A percentile compares a stretch with the other conserved stretches of the same genome.
Evolutionary conservation across 2,113 vertebrate genomes (phyloP).

Genomic region (Nymphicus hollandicus): DNA sequence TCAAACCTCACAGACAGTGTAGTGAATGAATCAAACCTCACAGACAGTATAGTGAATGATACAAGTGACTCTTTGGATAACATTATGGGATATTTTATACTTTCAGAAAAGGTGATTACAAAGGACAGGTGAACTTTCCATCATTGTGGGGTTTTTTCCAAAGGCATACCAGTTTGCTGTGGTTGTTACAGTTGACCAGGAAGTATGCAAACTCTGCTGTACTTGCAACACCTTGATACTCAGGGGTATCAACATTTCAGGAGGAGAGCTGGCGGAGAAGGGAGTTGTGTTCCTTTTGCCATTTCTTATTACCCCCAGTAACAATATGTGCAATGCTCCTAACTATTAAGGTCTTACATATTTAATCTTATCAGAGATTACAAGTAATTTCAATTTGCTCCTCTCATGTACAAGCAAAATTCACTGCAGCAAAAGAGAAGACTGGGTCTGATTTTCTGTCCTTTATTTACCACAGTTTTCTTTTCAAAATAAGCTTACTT

Average conservation of each 20-base stretch:
- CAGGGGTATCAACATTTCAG: fast-evolving
- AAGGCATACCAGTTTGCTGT: background rate
- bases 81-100: background rate
- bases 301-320: fast-evolving
- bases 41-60: background rate
- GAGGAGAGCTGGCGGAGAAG: background rate
- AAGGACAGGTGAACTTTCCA: background rate
- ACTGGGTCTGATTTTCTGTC: background rate
- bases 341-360: background rate
- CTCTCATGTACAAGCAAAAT: background rate
- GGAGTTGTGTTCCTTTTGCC: background rate
- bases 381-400: background rate
- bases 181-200: background rate
- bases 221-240: background rate
- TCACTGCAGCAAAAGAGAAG: background rate
- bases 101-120: background rate
- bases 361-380: background rate
- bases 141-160: background rate
- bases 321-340: background rate
- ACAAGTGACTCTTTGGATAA: background rate
- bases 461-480: background rate
- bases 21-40: background rate
- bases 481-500: background rate
- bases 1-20: background rate
- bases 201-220: background rate